Percentiles rank a stretch among this genome's conserved stretches.
Evolutionary conservation across 53 echinoderm and acorn worm genomes (phyloP).

Genomic region (Mesocentrotus franciscanus): DNA sequence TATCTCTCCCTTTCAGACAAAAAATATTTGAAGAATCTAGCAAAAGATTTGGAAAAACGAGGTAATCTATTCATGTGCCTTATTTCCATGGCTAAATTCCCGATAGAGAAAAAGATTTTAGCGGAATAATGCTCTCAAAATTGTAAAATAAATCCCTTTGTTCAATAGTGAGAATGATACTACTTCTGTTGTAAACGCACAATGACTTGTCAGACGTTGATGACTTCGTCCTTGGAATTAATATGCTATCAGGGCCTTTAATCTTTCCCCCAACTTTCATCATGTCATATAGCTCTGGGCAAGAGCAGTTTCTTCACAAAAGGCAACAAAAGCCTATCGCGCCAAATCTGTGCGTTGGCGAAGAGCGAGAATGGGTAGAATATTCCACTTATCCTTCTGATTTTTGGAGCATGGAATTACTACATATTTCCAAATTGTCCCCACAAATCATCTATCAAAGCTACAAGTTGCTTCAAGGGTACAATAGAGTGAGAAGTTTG

Average conservation of each 20-base stretch:
- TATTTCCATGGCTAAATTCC: not conserved
- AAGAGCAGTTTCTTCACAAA: slow-evolving; percentile 28
- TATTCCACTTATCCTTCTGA: slow-evolving; percentile 16
- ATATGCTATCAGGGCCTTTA: slow-evolving; percentile 34
- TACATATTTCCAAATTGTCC: slow-evolving; percentile 57
- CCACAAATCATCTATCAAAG: slow-evolving; percentile 25
- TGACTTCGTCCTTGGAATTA: slow-evolving; percentile 31
- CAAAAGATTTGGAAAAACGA: not conserved
- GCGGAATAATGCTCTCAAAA: not conserved
- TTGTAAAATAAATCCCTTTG: slow-evolving; percentile 35
- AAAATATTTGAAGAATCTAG: not conserved
- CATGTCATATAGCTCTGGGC: slow-evolving; percentile 14
- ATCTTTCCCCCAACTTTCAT: slow-evolving; percentile 32
- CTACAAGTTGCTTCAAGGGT: not conserved
- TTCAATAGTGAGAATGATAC: slow-evolving; percentile 23
- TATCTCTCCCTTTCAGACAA: not conserved
- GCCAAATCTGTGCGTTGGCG: not conserved
- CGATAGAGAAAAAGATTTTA: not conserved
- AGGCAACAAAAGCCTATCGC: not conserved
- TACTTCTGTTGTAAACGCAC: slow-evolving; percentile 11
- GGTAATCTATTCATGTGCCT: not conserved
- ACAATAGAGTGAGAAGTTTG: not conserved
- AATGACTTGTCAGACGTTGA: not conserved
- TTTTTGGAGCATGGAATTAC: slow-evolving; percentile 48
- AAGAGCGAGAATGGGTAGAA: slow-evolving; percentile 15